These are phyloP conservation scores for Rhysida immarginata DNA, from an alignment of 1,140 invertebrate genomes.

Conservation along the genomic window DNA sequence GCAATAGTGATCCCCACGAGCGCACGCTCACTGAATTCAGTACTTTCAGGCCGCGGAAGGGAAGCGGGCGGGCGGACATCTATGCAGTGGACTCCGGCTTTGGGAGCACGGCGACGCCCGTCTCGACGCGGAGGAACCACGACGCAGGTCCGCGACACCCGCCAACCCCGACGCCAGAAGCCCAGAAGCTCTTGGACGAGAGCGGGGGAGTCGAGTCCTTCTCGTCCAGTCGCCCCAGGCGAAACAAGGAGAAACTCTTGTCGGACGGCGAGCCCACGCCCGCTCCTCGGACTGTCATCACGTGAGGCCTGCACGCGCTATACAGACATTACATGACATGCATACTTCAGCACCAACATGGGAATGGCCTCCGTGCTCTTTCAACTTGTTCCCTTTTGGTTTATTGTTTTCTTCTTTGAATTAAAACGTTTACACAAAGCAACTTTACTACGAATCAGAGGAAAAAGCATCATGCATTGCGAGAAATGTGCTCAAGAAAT, in stretches of 20 bases:
- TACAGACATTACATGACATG: too few species aligned
- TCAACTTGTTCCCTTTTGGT: too few species aligned
- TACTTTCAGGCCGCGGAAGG: constrained; percentile 5
- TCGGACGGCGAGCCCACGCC: background rate
- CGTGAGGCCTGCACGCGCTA: background rate
- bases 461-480: too few species aligned
- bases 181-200: background rate
- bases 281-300: background rate
- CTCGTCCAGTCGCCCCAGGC: background rate
- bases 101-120: background rate
- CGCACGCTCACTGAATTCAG: constrained; percentile 1
- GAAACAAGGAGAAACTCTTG: background rate
- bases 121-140: background rate
- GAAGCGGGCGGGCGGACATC: background rate
- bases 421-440: too few species aligned
- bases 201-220: background rate
- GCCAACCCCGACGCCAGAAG: background rate
- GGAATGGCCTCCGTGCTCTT: too few species aligned
- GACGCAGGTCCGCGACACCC: background rate
- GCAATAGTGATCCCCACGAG: constrained; percentile 9
- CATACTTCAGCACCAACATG: too few species aligned
- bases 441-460: too few species aligned
- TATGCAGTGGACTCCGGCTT: background rate
- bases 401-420: too few species aligned
- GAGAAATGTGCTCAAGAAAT: too few species aligned